phyloP scores from a whole-genome alignment of 1,140 invertebrate species.

The Drosophila nikananu region DNA sequence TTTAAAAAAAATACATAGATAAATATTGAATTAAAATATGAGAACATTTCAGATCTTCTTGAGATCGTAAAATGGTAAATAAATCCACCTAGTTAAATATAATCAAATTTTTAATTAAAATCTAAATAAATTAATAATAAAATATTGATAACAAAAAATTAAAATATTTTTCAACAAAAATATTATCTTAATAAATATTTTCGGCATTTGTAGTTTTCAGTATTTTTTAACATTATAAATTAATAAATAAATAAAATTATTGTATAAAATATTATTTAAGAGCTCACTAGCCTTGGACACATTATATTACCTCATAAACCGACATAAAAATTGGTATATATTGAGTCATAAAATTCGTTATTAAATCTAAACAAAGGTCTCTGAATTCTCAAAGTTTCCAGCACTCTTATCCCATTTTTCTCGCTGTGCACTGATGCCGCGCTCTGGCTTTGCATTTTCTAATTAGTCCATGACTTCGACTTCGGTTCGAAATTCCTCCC shows the following conservation, averaged over 20 bases:
- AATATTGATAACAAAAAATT: too few relatives aligned
- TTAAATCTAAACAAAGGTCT: not conserved
- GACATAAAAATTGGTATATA: not conserved
- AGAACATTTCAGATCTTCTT: not conserved
- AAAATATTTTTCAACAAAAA: too few relatives aligned
- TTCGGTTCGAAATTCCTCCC: slow-evolving; percentile 30
- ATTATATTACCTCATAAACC: not conserved
- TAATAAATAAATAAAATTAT: not conserved
- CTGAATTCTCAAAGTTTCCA: not conserved
- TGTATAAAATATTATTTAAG: not conserved
- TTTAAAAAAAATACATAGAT: too few relatives aligned
- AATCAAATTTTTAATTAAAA: too few relatives aligned
- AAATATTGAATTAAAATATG: not conserved
- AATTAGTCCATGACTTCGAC: slow-evolving; percentile 70
- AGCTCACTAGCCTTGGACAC: not conserved
- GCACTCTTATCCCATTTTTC: not conserved
- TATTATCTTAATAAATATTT: too few relatives aligned
- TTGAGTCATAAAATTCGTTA: not conserved
- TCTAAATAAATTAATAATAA: too few relatives aligned
- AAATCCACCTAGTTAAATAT: too few relatives aligned
- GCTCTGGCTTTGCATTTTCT: slow-evolving; percentile 63
- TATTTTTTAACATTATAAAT: not conserved
- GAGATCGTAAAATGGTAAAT: too few relatives aligned
- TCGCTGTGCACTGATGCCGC: slow-evolving; percentile 16
- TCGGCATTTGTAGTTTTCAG: not conserved